A percentile compares a stretch with the other conserved stretches of the same genome.
Conservation (phyloP, 2,888 invertebrate genomes). For the Rapana venosa region DNA sequence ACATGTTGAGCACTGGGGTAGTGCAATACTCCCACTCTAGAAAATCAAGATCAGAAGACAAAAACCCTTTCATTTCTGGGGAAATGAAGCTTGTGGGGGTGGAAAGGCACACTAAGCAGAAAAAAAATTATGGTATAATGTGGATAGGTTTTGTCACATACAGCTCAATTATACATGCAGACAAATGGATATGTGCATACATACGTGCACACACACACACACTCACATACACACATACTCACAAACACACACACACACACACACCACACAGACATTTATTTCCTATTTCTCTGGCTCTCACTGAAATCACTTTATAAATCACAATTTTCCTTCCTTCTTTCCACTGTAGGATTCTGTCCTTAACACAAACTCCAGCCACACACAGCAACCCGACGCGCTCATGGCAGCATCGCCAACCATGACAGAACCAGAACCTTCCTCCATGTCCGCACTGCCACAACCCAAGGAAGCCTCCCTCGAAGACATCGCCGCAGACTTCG, state of each 20-base stretch:
- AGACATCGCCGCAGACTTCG: conserved; percentile 27
- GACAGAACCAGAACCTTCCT: background rate
- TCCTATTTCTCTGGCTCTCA: too few species aligned
- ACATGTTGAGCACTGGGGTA: too few species aligned
- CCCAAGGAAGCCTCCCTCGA: background rate
- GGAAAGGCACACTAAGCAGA: too few species aligned
- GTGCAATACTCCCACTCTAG: too few species aligned
- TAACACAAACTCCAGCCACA: background rate
- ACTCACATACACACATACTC: background rate
- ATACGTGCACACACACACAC: background rate
- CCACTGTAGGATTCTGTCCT: background rate
- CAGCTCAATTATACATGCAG: background rate
- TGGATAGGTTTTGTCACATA: too few species aligned
- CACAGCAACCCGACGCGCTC: background rate
- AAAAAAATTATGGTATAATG: too few species aligned
- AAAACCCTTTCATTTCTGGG: too few species aligned
- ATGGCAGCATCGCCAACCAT: conserved; percentile 13
- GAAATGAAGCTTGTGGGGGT: too few species aligned
- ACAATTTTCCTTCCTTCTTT: background rate
- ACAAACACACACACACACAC: conserved; percentile 3
- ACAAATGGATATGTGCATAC: background rate
- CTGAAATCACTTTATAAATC: too few species aligned
- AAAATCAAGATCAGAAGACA: too few species aligned
- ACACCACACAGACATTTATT: background rate
- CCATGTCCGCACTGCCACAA: background rate